Percentiles rank a stretch among this genome's conserved stretches.
Evolutionary conservation across 2,888 invertebrate genomes (phyloP).

Genomic region (Eulithis testata): DNA sequence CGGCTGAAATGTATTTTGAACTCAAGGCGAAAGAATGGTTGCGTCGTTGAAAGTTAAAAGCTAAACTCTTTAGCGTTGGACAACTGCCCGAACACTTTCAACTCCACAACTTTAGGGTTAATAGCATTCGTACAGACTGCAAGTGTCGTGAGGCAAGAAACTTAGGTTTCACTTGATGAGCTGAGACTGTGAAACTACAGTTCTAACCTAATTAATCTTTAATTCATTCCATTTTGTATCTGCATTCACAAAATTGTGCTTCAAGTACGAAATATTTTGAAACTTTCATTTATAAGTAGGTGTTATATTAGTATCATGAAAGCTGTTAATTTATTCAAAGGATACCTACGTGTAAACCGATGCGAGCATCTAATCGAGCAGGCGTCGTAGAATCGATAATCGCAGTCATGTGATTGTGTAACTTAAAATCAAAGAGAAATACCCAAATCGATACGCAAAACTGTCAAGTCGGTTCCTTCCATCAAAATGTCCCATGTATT

Average conservation of each 20-base stretch:
- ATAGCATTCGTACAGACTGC: conserved; percentile 22
- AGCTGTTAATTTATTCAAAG: neutral
- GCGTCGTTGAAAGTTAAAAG: conserved; percentile 20
- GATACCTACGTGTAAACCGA: neutral
- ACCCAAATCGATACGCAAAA: neutral
- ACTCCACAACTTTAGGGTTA: conserved; percentile 20
- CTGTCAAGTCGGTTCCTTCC: neutral
- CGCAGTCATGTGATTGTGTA: neutral
- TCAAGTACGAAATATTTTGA: neutral
- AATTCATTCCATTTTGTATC: conserved; percentile 4
- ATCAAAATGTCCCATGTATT: conserved; percentile 8
- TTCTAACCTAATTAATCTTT: conserved; percentile 3
- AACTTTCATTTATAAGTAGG: neutral
- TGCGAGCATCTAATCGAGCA: too few species aligned
- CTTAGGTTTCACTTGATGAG: conserved; percentile 17
- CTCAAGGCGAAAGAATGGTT: conserved; percentile 10
- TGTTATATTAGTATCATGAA: neutral
- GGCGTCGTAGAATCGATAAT: too few species aligned
- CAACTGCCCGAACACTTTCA: conserved; percentile 28
- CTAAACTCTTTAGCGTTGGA: conserved; percentile 23
- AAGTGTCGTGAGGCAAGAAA: conserved; percentile 20
- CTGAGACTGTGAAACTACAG: conserved; percentile 3
- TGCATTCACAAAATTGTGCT: neutral
- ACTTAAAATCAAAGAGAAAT: neutral
- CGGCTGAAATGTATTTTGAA: neutral